Evolutionary conservation across 2,113 vertebrate genomes (phyloP), one percentile per base, ranked within the genome.

Genomic region (Ceyx cyanopectus): DNA sequence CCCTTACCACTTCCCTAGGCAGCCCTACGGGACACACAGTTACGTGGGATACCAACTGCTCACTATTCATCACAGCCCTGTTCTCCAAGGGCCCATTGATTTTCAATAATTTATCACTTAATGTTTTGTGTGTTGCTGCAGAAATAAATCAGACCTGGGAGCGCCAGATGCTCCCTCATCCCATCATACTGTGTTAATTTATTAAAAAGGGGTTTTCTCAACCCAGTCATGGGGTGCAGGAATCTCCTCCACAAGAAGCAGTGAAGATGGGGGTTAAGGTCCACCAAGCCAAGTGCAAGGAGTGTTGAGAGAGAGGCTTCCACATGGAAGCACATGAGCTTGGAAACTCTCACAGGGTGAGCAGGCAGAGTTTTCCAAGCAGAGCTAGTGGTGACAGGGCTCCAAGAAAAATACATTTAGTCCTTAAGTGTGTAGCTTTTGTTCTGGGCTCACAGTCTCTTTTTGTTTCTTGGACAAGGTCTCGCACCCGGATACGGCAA

Each of bases 381-480:
- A 90, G 87, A 95, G 61, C 70, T 89, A 58, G 26, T 80, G 80
- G 83, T 86, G 81, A 93, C 79, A 66, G 69, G 0, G 10, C 84
- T 96, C 94, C 96, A 93, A 95, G 96, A 96, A 96, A 96, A 97
- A 97, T 67, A 96, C 77, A 93, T 91, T 89, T 94, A 93, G 76
- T 86, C 56, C 79, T 91, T 90, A 86, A 92, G 89, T 3, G 9
- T 91, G 83, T 85, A 88, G 70, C 77, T 97, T 95, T 92, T 90
- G 21, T 92, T 92, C 95, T 93, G 90, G 85, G 81, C 89, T 91
- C 87, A 95, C 22, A 76, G 50, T 56, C 67, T 82, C 74, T 75
- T 91, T 91, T 74, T 82, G 76, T 93, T 93, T 93, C 89, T 96
- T 96, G 96, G 95, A 96, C 91, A 75, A 32, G 92, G 94, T 92